Evolutionary conservation across 2,113 vertebrate genomes (phyloP).

Genomic region (Quiscalus mexicanus): DNA sequence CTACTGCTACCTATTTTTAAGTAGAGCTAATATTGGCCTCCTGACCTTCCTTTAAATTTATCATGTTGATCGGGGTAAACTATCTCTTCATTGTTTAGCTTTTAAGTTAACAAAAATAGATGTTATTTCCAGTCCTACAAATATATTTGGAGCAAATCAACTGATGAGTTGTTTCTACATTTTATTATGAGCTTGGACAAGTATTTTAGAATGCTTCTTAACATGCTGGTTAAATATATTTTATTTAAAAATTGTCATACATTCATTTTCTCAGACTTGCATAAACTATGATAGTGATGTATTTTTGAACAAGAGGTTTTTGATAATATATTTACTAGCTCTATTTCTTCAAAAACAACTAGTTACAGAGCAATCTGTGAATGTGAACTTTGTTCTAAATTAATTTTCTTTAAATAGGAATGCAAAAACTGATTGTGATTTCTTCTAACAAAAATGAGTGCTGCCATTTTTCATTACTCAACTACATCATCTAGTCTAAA

Average conservation of each 20-base stretch:
- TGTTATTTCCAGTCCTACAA: neutral
- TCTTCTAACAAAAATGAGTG: neutral
- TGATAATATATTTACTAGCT: neutral
- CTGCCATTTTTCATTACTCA: neutral
- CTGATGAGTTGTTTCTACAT: neutral
- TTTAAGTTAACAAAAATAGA: neutral
- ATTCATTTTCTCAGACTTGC: neutral
- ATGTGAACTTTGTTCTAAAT: neutral
- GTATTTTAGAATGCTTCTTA: neutral
- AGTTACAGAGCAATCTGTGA: neutral
- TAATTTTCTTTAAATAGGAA: neutral
- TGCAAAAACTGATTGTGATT: neutral
- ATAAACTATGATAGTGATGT: neutral
- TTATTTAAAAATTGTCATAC: neutral
- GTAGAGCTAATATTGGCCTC: neutral
- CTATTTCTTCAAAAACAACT: neutral
- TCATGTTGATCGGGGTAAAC: neutral
- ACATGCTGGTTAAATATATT: neutral
- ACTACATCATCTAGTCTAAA: neutral
- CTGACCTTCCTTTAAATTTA: neutral
- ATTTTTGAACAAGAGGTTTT: neutral
- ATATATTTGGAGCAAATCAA: neutral
- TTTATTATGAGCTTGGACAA: neutral
- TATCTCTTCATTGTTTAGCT: neutral
- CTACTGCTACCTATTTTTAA: neutral